Evolutionary conservation across 1,140 invertebrate genomes (phyloP).

Genomic region (Euura lappo): DNA sequence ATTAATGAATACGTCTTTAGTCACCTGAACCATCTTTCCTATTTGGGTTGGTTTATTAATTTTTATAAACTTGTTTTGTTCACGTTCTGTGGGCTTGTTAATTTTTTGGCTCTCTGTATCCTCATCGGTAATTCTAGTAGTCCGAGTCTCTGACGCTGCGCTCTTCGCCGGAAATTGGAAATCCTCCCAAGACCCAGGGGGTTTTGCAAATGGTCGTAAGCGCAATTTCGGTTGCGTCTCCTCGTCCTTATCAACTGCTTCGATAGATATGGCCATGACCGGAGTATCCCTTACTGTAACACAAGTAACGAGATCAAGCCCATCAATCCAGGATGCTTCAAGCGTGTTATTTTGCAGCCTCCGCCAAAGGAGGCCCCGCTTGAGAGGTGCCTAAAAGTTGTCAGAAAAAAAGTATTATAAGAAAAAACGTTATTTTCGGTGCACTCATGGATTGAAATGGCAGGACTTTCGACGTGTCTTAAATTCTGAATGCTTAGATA

Average conservation of each 20-base stretch:
- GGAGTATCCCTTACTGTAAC: not conserved
- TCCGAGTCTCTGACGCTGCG: not conserved
- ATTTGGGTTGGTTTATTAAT: not conserved
- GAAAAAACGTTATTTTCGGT: no score
- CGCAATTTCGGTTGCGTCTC: constrained; percentile 35
- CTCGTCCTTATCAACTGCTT: not conserved
- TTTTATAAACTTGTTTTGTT: not conserved
- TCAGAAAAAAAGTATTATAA: not conserved
- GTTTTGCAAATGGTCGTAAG: constrained; percentile 50
- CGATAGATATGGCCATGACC: not conserved
- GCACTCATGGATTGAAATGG: no score
- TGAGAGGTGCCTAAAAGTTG: not conserved
- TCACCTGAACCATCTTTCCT: not conserved
- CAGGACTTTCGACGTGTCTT: no score
- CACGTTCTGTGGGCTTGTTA: not conserved
- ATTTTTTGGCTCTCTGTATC: not conserved
- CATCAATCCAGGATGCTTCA: not conserved
- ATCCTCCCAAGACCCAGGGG: constrained; percentile 41
- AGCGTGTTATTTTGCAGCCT: not conserved
- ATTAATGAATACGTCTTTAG: constrained; percentile 5
- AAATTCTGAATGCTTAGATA: no score
- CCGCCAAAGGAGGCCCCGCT: not conserved
- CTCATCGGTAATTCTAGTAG: not conserved
- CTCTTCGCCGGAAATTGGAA: not conserved
- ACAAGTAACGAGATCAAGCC: not conserved